Evolutionary conservation across 1,140 invertebrate species (phyloP), one percentile per base, ranked within the genome.

Genomic region (Periplaneta americana): DNA sequence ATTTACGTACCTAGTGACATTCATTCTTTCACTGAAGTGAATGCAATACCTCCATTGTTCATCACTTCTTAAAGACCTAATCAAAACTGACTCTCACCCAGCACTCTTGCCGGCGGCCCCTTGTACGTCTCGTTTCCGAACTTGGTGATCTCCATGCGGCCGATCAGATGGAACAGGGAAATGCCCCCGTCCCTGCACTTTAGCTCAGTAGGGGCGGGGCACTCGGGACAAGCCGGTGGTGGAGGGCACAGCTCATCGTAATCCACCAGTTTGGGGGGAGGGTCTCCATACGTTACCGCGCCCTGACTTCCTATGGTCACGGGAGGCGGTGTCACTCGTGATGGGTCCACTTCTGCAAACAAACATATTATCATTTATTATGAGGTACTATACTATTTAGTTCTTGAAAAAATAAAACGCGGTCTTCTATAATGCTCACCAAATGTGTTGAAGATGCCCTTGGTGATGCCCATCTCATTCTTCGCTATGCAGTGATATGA

Each of bases 401-500:
- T n/a, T n/a, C n/a, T n/a, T n/a, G n/a, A n/a, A n/a, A n/a, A n/a
- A n/a, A n/a, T n/a, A n/a, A n/a, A n/a, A n/a, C n/a, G n/a, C n/a
- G n/a, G n/a, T n/a, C n/a, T n/a, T n/a, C n/a, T n/a, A n/a, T n/a
- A n/a, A n/a, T 28, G 75, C 80, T 75, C 88, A 96, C 95, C 93
- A 87, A 92, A 91, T 35, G 96, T 87, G 34, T 91, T 91, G 83
- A 97, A 92, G 80, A 91, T 90, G n/a, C 96, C 96, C 86, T 92
- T 93, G 17, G 94, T 95, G 8, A 92, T 91, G 85, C 93, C 94
- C 8, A 95, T 87, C 83, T 94, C 93, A 87, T 97, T 98, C 85
- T 95, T 96, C 33, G 92, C 93, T 74, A 96, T 92, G 85, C 96
- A 98, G 84, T 94, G 92, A 86, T 97, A 98, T 57, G 91, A 89